Percentiles rank a stretch among this genome's conserved stretches.
phyloP scores from a whole-genome alignment of 2,888 invertebrate species.

The Ptychoptera albimana region DNA sequence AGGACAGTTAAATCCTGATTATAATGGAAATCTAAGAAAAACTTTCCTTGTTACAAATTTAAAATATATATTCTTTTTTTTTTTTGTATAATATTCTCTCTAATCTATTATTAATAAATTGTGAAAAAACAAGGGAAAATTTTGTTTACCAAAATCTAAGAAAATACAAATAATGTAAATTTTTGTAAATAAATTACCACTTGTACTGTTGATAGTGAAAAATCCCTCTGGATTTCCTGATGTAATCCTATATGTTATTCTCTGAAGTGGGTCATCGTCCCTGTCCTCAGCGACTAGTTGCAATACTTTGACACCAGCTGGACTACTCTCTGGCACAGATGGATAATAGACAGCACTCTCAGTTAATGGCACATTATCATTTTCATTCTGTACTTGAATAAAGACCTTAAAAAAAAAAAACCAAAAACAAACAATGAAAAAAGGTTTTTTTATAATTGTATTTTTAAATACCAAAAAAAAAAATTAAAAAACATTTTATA shows the following conservation, averaged over 20 bases:
- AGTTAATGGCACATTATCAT: slow-evolving; percentile 90
- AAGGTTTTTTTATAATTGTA: neutral
- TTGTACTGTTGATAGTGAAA: slow-evolving; percentile 68
- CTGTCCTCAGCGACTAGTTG: slow-evolving; percentile 64
- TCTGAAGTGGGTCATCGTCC: slow-evolving; percentile 52
- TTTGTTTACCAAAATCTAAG: neutral
- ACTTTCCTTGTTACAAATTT: no score
- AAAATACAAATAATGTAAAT: neutral
- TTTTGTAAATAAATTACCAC: slow-evolving; percentile 43
- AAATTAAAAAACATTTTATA: neutral
- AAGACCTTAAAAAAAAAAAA: slow-evolving; percentile 42
- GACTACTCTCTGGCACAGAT: slow-evolving; percentile 63
- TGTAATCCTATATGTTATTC: slow-evolving; percentile 65
- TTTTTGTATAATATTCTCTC: no score
- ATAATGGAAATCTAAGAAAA: no score
- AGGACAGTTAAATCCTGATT: no score
- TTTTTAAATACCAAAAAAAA: neutral
- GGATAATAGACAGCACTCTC: slow-evolving; percentile 74
- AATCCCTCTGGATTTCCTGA: slow-evolving; percentile 86
- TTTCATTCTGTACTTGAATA: slow-evolving; percentile 75
- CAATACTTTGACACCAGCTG: slow-evolving; percentile 52
- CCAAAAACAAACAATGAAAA: neutral
- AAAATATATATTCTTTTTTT: no score
- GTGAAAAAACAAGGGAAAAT: neutral
- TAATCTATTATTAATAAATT: no score